Conservation (phyloP, 2,113 vertebrate species). For the Eurystomus gularis region DNA sequence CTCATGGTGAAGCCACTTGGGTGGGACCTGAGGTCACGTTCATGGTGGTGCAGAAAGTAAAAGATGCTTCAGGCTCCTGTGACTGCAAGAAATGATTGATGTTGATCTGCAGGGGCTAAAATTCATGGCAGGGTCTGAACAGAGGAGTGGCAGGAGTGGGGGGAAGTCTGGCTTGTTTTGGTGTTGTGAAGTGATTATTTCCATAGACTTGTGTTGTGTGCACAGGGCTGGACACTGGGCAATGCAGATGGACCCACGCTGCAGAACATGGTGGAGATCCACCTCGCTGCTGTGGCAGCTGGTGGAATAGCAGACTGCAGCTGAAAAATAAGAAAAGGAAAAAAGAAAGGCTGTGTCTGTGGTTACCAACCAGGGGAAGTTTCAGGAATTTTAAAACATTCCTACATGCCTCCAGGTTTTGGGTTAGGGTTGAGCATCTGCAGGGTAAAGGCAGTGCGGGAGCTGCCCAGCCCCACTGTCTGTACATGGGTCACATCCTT, state of each 20-base stretch:
- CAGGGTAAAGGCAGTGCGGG: rapidly evolving
- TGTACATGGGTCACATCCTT: rapidly evolving
- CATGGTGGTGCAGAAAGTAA: rapidly evolving
- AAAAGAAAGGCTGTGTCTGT: rapidly evolving
- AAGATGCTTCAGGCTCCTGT: neutral
- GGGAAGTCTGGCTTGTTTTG: neutral
- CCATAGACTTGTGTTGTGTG: neutral
- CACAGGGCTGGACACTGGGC: too few species aligned
- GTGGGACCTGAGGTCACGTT: neutral
- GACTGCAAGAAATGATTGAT: rapidly evolving
- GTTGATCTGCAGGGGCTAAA: neutral
- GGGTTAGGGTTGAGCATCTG: too few species aligned
- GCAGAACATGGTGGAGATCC: rapidly evolving
- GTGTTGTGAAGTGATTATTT: rapidly evolving
- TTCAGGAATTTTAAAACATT: neutral
- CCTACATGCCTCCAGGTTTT: neutral
- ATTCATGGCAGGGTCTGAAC: neutral
- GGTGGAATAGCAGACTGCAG: rapidly evolving
- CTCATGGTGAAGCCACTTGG: neutral
- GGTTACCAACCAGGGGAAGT: rapidly evolving
- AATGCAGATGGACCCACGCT: rapidly evolving
- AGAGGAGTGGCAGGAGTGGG: neutral
- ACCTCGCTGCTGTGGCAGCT: rapidly evolving
- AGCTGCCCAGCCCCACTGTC: rapidly evolving
- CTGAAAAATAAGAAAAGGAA: too few species aligned